A percentile compares a stretch with the other conserved stretches of the same genome.
Evolutionary conservation across 2,888 invertebrate species (phyloP).

Genomic region (Abscondita cerata): DNA sequence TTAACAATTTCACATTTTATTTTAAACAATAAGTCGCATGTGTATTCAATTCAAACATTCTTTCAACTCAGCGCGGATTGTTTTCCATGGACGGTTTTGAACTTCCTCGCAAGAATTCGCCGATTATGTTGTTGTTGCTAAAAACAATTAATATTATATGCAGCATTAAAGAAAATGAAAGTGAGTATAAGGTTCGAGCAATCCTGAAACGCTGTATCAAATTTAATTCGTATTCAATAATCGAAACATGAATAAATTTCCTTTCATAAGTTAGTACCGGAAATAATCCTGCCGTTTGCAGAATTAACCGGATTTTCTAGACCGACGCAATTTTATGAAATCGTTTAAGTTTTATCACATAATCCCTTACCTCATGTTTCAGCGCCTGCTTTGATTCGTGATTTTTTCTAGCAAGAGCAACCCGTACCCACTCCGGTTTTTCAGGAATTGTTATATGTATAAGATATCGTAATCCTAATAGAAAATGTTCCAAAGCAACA

Average conservation of each 20-base stretch:
- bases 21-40: too few relatives aligned
- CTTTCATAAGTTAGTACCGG: slow-evolving; percentile 13
- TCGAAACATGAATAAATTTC: slow-evolving; percentile 23
- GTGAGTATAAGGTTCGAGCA: slow-evolving; percentile 16
- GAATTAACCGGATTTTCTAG: slow-evolving; percentile 1
- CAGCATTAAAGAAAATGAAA: slow-evolving; percentile 21
- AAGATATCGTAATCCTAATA: slow-evolving; percentile 69
- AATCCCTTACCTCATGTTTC: slow-evolving; percentile 61
- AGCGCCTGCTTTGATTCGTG: slow-evolving; percentile 69
- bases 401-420: slow-evolving; percentile 67
- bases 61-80: too few relatives aligned
- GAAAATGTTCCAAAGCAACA: slow-evolving; percentile 73
- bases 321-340: slow-evolving; percentile 4
- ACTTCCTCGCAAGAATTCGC: slow-evolving; percentile 56
- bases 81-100: slow-evolving; percentile 57
- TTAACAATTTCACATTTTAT: too few relatives aligned
- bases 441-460: slow-evolving; percentile 74
- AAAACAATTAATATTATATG: slow-evolving; percentile 31
- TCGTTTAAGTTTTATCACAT: slow-evolving; percentile 1
- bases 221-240: slow-evolving; percentile 22
- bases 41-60: too few relatives aligned
- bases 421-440: slow-evolving; percentile 71
- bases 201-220: slow-evolving; percentile 15
- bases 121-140: slow-evolving; percentile 59
- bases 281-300: slow-evolving; percentile 10